Base-by-base conservation (phyloP, 2,888 invertebrate species). In the Spialia ferax region DNA sequence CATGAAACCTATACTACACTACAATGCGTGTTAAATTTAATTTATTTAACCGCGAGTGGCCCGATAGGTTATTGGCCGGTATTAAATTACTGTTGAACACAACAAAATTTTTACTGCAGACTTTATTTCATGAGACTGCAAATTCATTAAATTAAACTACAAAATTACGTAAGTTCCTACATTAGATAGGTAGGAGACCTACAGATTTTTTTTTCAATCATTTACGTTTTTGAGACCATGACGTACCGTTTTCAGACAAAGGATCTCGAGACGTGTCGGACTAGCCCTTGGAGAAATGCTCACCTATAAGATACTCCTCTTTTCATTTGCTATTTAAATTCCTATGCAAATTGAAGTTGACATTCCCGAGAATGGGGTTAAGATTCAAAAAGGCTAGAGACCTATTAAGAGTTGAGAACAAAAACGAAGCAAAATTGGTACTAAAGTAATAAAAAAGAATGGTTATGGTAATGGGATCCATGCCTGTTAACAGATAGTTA, bases 321-420 rank as follows among this genome's bases (percentile, higher is more conserved):
- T 48, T 64, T 48, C 57, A 38, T 64, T 23, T 50, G 66, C 70
- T 71, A 75, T 77, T 77, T 75, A 77, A 77, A 79, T 79, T 79
- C 76, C 76, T 62, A 63, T 71, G 70, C 69, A 73, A 78, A 78
- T 77, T 78, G 75, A 73, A 77, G 70, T 68, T 71, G 63, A 72
- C 75, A 77, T 67, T 73, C 74, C 73, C 61, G 63, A 4, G 63
- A 71, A 73, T 66, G 70, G 66, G 22, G 63, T 67, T 63, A 69
- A 67, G 68, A 72, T 71, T 69, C 65, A 18, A 57, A 20, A 13
- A 35, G 35, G 13, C 45, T 29, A 29, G 54, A 11, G 23, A 55
- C 23, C 32, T 32, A 23, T 23, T 52, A 52, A 52, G 52, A 20
- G 23, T n/a, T 52, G n/a, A 52, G 52, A 52, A 22, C 22, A 52